phyloP scores from a whole-genome alignment of 2,113 vertebrate species.

The Mormyrus iriodes region DNA sequence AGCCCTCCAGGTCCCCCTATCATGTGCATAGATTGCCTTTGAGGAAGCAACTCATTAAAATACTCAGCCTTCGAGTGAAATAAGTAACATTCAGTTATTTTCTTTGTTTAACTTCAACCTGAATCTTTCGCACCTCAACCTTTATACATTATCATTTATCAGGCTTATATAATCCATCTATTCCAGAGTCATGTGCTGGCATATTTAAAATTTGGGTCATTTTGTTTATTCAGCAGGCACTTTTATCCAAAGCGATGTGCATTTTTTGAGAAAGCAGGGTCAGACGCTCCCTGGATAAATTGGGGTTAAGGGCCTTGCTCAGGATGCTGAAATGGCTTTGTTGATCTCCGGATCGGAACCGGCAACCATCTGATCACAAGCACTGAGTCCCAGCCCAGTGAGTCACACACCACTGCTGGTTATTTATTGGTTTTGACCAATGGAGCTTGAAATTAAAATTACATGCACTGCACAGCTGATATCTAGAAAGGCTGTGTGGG shows the following conservation, averaged over 20 bases:
- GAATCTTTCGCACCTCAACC: not conserved
- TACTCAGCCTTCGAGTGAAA: not conserved
- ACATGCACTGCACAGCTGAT: not conserved
- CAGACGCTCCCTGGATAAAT: not conserved
- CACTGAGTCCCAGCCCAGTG: not conserved
- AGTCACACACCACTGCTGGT: not conserved
- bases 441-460: constrained; percentile 1
- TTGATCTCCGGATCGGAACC: not conserved
- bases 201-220: not conserved
- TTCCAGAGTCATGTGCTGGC: not conserved
- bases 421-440: not conserved
- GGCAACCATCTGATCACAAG: not conserved
- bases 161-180: not conserved
- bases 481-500: not conserved
- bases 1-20: not conserved
- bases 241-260: not conserved
- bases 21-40: not conserved
- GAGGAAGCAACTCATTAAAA: not conserved
- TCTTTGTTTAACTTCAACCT: not conserved
- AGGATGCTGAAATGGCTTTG: not conserved
- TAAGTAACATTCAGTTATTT: not conserved
- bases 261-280: not conserved
- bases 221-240: not conserved
- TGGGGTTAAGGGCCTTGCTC: not conserved
- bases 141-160: not conserved